These are phyloP conservation scores for Antedon mediterranea DNA, from an alignment of 53 echinoderm and acorn worm species.

Conservation along the genomic window DNA sequence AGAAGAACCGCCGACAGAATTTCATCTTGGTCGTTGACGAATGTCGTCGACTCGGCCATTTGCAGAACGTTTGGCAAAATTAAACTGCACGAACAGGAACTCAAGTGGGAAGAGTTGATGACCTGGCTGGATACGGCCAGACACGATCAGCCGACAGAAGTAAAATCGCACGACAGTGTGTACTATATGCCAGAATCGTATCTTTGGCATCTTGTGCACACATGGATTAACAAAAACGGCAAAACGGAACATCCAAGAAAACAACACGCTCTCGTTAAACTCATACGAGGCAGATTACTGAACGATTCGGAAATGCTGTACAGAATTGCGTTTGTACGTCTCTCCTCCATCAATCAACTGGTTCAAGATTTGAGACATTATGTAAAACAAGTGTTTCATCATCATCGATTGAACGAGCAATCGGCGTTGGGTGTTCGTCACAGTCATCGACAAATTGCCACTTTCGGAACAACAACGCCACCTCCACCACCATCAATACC, in stretches of 20 bases:
- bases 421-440: neutral
- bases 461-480: neutral
- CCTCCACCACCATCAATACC: neutral
- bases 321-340: neutral
- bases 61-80: neutral
- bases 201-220: neutral
- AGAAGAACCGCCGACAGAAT: neutral
- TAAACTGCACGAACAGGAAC: neutral
- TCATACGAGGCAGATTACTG: too few relatives aligned
- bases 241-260: too few relatives aligned
- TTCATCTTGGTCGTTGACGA: neutral
- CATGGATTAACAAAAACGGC: neutral
- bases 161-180: neutral
- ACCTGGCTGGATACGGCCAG: neutral
- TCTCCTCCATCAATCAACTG: neutral
- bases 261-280: too few relatives aligned
- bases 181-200: neutral
- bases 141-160: neutral
- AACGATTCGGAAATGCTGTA: neutral
- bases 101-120: neutral
- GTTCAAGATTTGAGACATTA: neutral
- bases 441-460: neutral
- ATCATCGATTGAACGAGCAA: neutral
- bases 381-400: neutral
- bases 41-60: neutral